A percentile compares a stretch with the other conserved stretches of the same genome.
These are phyloP conservation scores for Apostichopus californicus DNA, from an alignment of 35 echinoderm and acorn worm genomes.

Conservation along the genomic window DNA sequence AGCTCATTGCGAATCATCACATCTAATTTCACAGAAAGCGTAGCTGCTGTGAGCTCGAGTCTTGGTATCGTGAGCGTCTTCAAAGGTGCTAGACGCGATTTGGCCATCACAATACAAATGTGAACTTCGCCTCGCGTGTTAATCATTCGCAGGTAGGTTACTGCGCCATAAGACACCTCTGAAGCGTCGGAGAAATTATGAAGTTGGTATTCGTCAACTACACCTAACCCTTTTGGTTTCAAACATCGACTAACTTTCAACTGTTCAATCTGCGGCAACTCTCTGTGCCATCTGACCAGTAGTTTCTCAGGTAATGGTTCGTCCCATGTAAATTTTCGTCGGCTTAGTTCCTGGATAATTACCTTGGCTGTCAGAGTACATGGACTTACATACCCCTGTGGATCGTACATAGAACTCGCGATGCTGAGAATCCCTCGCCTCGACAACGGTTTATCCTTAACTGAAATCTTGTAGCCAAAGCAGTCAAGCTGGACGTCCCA, in stretches of 20 bases:
- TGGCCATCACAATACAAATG: constrained; percentile 52
- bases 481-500: constrained; percentile 65
- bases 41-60: no score
- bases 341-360: constrained; percentile 60
- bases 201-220: constrained; percentile 42
- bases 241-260: constrained; percentile 33
- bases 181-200: constrained; percentile 75
- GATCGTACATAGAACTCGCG: constrained; percentile 64
- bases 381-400: constrained; percentile 49
- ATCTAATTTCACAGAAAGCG: no score
- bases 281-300: constrained; percentile 31
- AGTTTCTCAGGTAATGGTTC: constrained; percentile 35
- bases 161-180: constrained; percentile 56
- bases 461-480: constrained; percentile 15
- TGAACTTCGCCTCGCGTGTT: constrained; percentile 34
- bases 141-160: constrained; percentile 39
- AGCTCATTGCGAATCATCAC: constrained; percentile 35
- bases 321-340: constrained; percentile 56
- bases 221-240: constrained; percentile 27
- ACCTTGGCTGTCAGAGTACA: constrained; percentile 57
- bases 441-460: constrained; percentile 45
- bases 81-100: constrained; percentile 60
- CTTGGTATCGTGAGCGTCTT: constrained; percentile 60
- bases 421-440: constrained; percentile 60
- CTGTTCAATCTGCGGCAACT: constrained; percentile 29